phyloP scores from a whole-genome alignment of 2,797 vertebrate genomes.

The Alca torda region DNA sequence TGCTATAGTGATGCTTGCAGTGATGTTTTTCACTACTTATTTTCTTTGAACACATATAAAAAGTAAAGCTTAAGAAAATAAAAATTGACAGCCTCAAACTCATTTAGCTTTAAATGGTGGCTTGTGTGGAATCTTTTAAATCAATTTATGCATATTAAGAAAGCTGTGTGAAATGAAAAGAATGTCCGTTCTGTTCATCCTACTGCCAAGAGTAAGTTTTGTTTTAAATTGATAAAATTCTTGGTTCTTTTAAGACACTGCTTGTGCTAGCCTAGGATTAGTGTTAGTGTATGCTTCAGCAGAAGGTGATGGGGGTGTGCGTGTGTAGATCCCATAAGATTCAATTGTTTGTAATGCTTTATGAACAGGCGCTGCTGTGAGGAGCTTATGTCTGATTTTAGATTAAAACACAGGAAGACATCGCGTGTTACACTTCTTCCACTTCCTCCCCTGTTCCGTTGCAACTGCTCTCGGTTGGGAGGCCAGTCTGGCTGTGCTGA shows the following conservation, averaged over 20 bases:
- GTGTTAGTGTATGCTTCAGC: background rate
- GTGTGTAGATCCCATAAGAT: background rate
- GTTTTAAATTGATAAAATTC: background rate
- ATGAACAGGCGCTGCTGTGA: background rate
- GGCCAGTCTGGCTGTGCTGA: background rate
- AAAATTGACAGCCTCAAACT: background rate
- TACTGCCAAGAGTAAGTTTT: background rate
- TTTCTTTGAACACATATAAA: constrained; percentile 34
- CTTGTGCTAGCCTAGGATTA: background rate
- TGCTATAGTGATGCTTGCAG: constrained; percentile 59
- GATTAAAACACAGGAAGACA: background rate
- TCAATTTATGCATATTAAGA: background rate
- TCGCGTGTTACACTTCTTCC: background rate
- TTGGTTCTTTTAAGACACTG: background rate
- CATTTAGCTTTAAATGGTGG: constrained; percentile 10
- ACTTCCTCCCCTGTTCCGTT: background rate
- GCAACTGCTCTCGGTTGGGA: background rate
- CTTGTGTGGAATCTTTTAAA: constrained; percentile 7
- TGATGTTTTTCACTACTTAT: constrained; percentile 26
- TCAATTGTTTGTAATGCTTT: background rate
- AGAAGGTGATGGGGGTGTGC: background rate
- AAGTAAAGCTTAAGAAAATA: constrained; percentile 43
- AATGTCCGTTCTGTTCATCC: background rate
- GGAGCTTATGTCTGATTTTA: background rate
- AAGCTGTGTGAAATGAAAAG: constrained; percentile 8